Evolutionary conservation across 2,888 invertebrate genomes (phyloP).

Genomic region (Eilema caniola): DNA sequence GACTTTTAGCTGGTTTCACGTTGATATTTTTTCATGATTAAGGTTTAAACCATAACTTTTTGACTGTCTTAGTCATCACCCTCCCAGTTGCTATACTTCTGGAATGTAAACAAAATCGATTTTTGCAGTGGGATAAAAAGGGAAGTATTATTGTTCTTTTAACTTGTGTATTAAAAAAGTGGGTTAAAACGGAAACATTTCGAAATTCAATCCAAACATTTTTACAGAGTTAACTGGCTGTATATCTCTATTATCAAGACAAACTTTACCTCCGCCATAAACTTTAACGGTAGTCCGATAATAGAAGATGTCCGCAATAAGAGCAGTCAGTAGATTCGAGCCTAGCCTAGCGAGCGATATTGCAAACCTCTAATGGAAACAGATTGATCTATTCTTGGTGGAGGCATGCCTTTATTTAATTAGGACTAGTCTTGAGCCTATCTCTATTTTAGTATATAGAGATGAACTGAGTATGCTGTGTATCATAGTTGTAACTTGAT

Average conservation of each 20-base stretch:
- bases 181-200: too few species aligned
- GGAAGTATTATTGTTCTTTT: too few species aligned
- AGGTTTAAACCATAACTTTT: too few species aligned
- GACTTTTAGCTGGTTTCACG: too few species aligned
- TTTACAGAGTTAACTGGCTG: background rate
- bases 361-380: conserved; percentile 54
- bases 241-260: background rate
- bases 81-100: too few species aligned
- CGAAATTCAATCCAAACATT: background rate
- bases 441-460: conserved; percentile 43
- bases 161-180: too few species aligned
- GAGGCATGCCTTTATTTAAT: conserved; percentile 49
- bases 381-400: conserved; percentile 55
- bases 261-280: conserved; percentile 13
- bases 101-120: too few species aligned
- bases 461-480: conserved; percentile 17
- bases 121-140: too few species aligned
- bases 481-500: conserved; percentile 21
- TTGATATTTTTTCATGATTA: too few species aligned
- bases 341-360: conserved; percentile 46
- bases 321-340: conserved; percentile 41
- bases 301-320: conserved; percentile 37
- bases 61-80: too few species aligned
- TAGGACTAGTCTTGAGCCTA: conserved; percentile 37
- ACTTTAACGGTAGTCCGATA: conserved; percentile 29